Evolutionary conservation across 2,113 vertebrate genomes (phyloP).

Genomic region (Corynorhinus townsendii): DNA sequence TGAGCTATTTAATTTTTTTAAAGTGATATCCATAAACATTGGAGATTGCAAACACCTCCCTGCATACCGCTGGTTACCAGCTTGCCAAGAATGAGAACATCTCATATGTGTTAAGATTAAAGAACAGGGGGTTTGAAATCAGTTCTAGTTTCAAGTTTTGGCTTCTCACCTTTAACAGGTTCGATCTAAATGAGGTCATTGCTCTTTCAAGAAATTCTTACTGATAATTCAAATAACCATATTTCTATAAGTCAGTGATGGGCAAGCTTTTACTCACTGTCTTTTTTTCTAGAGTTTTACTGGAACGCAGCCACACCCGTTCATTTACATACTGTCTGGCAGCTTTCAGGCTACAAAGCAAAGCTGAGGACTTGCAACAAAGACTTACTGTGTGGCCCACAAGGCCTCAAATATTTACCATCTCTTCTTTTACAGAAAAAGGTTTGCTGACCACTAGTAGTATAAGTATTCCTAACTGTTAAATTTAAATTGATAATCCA

Average conservation of each 20-base stretch:
- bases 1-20: neutral
- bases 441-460: neutral
- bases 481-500: neutral
- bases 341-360: neutral
- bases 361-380: neutral
- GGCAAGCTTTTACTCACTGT: neutral
- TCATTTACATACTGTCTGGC: neutral
- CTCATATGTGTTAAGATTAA: neutral
- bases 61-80: neutral
- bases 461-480: neutral
- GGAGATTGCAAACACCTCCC: neutral
- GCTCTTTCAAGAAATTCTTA: neutral
- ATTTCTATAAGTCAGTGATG: neutral
- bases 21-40: neutral
- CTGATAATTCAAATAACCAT: neutral
- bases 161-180: neutral
- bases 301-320: neutral
- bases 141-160: neutral
- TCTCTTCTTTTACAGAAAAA: neutral
- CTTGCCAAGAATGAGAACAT: neutral
- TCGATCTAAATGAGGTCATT: neutral
- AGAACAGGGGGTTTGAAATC: neutral
- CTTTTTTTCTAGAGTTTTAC: neutral
- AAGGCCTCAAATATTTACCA: neutral
- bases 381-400: neutral